Evolutionary conservation across 2,888 invertebrate genomes (phyloP), one percentile per base, ranked within the genome.

Genomic region (Cephus spinipes): DNA sequence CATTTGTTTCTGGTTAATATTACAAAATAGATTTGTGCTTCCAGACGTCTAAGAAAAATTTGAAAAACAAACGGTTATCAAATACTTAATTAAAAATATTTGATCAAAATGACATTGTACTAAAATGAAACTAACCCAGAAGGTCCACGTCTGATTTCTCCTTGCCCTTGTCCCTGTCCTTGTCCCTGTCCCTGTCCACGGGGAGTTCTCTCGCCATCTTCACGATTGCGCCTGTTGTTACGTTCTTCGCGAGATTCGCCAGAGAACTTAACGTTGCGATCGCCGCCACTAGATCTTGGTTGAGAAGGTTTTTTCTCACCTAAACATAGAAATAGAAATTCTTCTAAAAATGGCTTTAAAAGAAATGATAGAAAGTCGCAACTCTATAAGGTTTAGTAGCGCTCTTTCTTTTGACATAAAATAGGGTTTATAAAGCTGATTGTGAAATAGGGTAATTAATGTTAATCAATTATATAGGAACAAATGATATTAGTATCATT

Each of bases 181-280:
- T 35, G 40, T 12, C 87, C 87, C 55, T 83, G 84, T 31, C 84
- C 85, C 73, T 76, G 79, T 32, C 35, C 74, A 68, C 91, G 90
- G 32, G 87, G 85, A 12, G 87, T 85, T 78, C 88, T 86, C 6
- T 89, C 87, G 23, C 89, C 89, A 79, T 91, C 93, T 92, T 96
- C 93, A 89, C 95, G 93, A 90, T 94, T 94, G 83, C 94, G 92
- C 85, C 94, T 92, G 88, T 95, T 95, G 86, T 95, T 95, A 82
- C 96, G 94, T 89, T 95, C 95, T 88, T 97, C 97, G 71, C 95
- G 94, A 79, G 94, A 94, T 88, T 95, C 94, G 55, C 90, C 92
- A 69, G 91, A 89, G 86, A 93, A 93, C 87, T 93, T 93, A 78
- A 93, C 93, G 80, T 92, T 93, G 80, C 93, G 91, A 79, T 92